Percentiles rank a stretch among this genome's conserved stretches.
Conservation (phyloP, 1,140 invertebrate genomes). For the Marisa cornuarietis region DNA sequence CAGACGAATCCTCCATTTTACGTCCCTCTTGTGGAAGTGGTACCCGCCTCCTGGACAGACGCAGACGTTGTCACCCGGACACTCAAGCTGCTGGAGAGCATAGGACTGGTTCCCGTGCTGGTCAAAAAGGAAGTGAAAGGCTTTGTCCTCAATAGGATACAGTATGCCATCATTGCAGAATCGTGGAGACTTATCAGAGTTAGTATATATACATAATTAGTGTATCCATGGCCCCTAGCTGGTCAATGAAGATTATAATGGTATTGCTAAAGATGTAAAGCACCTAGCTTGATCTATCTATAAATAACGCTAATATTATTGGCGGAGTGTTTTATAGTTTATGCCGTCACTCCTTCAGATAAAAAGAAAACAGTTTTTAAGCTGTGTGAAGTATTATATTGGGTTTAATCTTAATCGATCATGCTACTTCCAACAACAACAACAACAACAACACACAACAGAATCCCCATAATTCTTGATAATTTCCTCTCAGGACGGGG, state of each 20-base stretch:
- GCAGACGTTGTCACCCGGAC: slow-evolving; percentile 75
- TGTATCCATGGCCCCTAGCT: no score
- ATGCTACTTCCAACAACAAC: no score
- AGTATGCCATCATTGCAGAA: slow-evolving; percentile 95
- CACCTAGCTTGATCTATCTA: no score
- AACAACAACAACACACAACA: no score
- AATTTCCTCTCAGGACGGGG: slow-evolving; percentile 66
- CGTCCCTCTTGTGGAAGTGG: slow-evolving; percentile 90
- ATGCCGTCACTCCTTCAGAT: background rate
- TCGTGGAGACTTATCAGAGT: slow-evolving; percentile 82
- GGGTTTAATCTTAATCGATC: no score
- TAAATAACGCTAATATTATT: no score
- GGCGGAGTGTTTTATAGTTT: no score
- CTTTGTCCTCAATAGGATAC: slow-evolving; percentile 92
- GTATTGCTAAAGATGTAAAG: no score
- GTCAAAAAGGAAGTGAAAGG: slow-evolving; percentile 88
- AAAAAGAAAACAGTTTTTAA: background rate
- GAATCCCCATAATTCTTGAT: background rate
- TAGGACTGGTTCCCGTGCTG: slow-evolving; percentile 89
- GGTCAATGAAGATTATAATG: no score
- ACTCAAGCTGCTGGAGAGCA: slow-evolving; percentile 81
- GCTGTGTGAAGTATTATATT: background rate
- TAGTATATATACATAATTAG: background rate
- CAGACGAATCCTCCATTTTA: slow-evolving; percentile 95
- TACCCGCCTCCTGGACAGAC: slow-evolving; percentile 88